phyloP scores from a whole-genome alignment of 2,888 invertebrate species.

The Cheilosia grossa region DNA sequence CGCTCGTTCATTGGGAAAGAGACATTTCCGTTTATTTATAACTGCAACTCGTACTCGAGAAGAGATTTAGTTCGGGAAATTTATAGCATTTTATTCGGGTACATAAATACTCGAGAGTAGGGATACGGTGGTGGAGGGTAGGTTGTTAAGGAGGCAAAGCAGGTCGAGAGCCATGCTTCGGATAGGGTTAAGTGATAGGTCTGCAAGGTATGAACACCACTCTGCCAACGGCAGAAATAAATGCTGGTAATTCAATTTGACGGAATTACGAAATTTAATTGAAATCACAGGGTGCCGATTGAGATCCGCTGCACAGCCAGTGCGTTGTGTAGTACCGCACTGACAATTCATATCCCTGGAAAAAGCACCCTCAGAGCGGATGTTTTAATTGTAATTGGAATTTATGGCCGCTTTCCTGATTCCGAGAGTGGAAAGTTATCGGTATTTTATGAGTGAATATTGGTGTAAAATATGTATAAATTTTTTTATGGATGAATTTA shows the following conservation, averaged over 20 bases:
- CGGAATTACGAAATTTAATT: slow-evolving; percentile 74
- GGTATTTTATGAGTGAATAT: slow-evolving; percentile 34
- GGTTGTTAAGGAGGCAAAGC: slow-evolving; percentile 4
- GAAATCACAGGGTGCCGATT: slow-evolving; percentile 63
- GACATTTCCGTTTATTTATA: slow-evolving; percentile 62
- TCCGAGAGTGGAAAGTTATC: slow-evolving; percentile 20
- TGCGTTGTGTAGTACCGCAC: background rate
- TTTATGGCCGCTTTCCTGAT: slow-evolving; percentile 45
- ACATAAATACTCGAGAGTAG: slow-evolving; percentile 41
- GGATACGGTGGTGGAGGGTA: background rate
- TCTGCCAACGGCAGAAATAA: slow-evolving; percentile 49
- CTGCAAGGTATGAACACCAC: slow-evolving; percentile 13
- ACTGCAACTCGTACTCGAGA: slow-evolving; percentile 38
- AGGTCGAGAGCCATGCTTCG: slow-evolving; percentile 21
- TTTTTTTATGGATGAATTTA: background rate
- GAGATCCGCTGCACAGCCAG: slow-evolving; percentile 1
- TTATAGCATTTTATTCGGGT: slow-evolving; percentile 47
- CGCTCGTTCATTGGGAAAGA: slow-evolving; percentile 14
- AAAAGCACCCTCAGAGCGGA: slow-evolving; percentile 23
- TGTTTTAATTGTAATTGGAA: slow-evolving; percentile 69
- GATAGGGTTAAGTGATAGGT: slow-evolving; percentile 27
- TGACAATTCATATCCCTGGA: slow-evolving; percentile 30
- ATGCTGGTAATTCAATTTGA: slow-evolving; percentile 74
- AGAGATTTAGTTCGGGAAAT: slow-evolving; percentile 62
- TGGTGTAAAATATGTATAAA: slow-evolving; percentile 4